Percentiles rank a stretch among this genome's conserved stretches.
These are phyloP conservation scores for Lissonota sp. DNA, from an alignment of 2,888 invertebrate genomes.

Conservation along the genomic window DNA sequence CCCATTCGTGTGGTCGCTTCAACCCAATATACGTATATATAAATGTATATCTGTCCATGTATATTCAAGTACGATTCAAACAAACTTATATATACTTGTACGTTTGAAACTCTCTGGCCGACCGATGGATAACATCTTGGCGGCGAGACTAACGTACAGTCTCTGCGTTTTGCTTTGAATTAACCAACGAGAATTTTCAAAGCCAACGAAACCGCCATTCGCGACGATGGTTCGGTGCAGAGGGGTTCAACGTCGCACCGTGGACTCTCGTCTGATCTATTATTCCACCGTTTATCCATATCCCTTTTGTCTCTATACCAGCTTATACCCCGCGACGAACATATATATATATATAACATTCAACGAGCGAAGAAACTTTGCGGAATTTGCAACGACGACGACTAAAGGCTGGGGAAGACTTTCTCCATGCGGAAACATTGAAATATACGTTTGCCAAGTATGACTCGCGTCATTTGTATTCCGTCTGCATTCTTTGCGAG, in stretches of 20 bases:
- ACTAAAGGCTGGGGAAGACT: constrained; percentile 45
- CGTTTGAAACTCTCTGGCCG: constrained; percentile 21
- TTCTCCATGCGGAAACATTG: constrained; percentile 31
- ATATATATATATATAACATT: background rate
- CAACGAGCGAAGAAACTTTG: constrained; percentile 12
- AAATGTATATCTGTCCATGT: background rate
- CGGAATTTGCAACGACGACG: constrained; percentile 48
- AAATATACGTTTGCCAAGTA: constrained; percentile 49
- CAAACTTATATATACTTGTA: background rate
- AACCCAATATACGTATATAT: constrained; percentile 24
- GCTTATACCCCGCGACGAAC: background rate
- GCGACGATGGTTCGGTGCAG: no score
- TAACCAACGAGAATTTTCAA: constrained; percentile 52
- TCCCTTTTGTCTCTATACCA: constrained; percentile 57
- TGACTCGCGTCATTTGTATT: constrained; percentile 52
- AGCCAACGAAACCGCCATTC: constrained; percentile 14
- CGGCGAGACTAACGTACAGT: constrained; percentile 27
- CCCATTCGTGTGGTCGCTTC: constrained; percentile 48
- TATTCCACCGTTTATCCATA: constrained; percentile 38
- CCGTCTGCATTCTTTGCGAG: constrained; percentile 54
- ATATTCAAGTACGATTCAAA: background rate
- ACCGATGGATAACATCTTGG: constrained; percentile 53
- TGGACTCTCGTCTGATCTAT: constrained; percentile 48
- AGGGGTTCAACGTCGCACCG: background rate
- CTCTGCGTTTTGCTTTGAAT: constrained; percentile 36